phyloP scores from a whole-genome alignment of 2,113 vertebrate genomes.

The Phrynosoma blainvillii region DNA sequence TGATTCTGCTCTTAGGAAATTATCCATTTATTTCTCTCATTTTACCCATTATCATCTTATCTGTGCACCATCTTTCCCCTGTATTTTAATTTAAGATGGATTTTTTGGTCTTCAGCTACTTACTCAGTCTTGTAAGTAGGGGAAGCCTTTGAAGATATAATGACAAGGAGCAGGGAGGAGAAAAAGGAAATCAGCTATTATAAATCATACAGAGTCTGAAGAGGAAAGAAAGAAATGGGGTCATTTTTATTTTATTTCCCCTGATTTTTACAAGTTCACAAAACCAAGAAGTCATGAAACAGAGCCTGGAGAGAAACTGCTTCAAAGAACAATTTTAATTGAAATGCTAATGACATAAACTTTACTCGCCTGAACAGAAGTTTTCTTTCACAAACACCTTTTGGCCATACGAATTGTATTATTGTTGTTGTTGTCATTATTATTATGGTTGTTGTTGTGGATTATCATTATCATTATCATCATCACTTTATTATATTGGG shows the following conservation, averaged over 20 bases:
- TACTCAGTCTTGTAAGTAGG: no score
- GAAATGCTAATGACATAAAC: conserved; percentile 62
- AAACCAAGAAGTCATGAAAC: conserved; percentile 34
- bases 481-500: background rate
- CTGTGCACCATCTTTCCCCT: background rate
- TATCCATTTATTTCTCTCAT: no score
- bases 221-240: conserved; percentile 39
- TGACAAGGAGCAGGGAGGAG: background rate
- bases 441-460: no score
- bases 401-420: no score
- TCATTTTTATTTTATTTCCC: conserved; percentile 44
- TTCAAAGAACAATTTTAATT: conserved; percentile 75
- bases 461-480: no score
- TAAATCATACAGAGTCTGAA: background rate
- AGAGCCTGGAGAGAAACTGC: conserved; percentile 58
- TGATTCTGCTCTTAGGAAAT: no score
- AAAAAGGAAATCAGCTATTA: background rate
- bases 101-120: background rate
- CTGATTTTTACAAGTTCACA: conserved; percentile 30
- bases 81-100: background rate
- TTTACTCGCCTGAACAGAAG: conserved; percentile 35
- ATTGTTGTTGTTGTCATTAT: background rate
- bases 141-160: background rate
- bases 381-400: background rate
- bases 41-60: no score